Evolutionary conservation across 2,888 invertebrate species (phyloP), one percentile per base, ranked within the genome.

Genomic region (Tinea pellionella): DNA sequence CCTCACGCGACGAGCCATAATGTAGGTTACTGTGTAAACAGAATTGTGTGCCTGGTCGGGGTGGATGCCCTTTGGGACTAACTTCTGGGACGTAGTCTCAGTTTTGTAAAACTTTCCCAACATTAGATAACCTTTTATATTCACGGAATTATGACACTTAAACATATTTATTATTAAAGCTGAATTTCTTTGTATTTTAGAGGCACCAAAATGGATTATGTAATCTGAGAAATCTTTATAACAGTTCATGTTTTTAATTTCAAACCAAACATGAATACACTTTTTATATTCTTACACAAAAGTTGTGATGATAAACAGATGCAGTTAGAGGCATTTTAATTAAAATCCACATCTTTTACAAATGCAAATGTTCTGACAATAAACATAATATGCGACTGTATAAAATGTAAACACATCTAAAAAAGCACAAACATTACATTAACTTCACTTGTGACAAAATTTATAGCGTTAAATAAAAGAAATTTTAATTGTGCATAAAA

Each of bases 21-120:
- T 85, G 84, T 86, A 84, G 86, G 86, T 87, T 86, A 87, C 86
- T 86, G 83, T 85, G 86, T 74, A 87, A 87, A 87, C 83, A 86
- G 75, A 64, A 12, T 41, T 58, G 53, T 59, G 41, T 51, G n/a
- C 30, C 32, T 63, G 68, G 65, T 65, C 64, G 72, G 80, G 85
- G 81, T 80, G 70, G 74, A 71, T 76, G 77, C 69, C 74, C 78
- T 77, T 70, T 69, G 67, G 64, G 65, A 65, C 65, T 60, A 59
- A 61, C 30, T 18, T 57, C 41, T 47, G 29, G 29, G 47, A 59
- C 43, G 9, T 55, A 3, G 55, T 19, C 55, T 19, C 15, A 15
- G 13, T 47, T 53, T 53, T 12, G 53, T 13, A 53, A 24, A 16
- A 47, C 12, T 47, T 13, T 47, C 47, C 16, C 47, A 13, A 47